phyloP scores from a whole-genome alignment of 2,113 vertebrate species.

The Trematocara variabile region DNA sequence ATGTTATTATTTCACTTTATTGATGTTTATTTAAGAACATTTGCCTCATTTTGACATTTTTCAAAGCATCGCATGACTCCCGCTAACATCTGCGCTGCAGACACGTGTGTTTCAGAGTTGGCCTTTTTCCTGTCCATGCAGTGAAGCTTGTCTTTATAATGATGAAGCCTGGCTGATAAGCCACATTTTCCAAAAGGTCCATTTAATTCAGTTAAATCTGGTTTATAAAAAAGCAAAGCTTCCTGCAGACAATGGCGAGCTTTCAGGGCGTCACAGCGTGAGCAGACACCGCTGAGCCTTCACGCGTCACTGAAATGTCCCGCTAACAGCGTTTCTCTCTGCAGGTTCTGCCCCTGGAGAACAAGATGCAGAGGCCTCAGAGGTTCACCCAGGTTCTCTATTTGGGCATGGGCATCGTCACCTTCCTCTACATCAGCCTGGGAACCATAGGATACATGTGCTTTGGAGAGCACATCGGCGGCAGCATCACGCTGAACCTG shows the following conservation, averaged over 20 bases:
- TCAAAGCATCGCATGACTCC: not conserved
- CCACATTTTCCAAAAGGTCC: not conserved
- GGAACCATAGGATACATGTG: constrained; percentile 87
- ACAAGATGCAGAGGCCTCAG: constrained; percentile 90
- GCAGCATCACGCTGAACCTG: constrained; percentile 93
- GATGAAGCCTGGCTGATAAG: not conserved
- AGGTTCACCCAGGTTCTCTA: constrained; percentile 83
- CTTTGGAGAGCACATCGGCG: constrained; percentile 79
- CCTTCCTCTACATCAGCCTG: constrained; percentile 86
- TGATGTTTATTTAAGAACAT: not conserved
- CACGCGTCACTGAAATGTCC: not conserved
- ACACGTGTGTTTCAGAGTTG: not conserved
- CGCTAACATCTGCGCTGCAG: not conserved
- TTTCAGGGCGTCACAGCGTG: not conserved
- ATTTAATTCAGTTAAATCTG: not conserved
- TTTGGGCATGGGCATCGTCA: constrained; percentile 86
- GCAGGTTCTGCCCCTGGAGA: constrained; percentile 94
- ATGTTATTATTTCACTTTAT: not conserved
- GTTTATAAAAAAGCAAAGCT: not conserved
- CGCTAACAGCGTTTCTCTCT: not conserved
- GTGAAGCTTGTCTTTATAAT: not conserved
- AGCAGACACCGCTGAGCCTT: not conserved
- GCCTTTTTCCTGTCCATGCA: not conserved
- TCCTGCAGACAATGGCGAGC: not conserved
- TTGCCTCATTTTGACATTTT: not conserved